A percentile compares a stretch with the other conserved stretches of the same genome.
phyloP scores from a whole-genome alignment of 2,888 invertebrate genomes.

The Drosophila tripunctata region DNA sequence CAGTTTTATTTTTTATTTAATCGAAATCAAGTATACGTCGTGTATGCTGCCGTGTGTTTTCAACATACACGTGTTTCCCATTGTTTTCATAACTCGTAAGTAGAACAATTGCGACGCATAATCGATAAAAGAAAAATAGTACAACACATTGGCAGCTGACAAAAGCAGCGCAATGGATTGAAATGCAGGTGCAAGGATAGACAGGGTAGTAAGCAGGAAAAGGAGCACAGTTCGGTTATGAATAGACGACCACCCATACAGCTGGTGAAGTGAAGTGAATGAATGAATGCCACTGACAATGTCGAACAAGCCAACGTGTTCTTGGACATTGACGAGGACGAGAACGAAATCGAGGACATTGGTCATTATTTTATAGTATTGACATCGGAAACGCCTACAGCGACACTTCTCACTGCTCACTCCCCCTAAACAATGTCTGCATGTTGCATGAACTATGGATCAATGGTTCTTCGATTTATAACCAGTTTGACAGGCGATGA shows the following conservation, averaged over 20 bases:
- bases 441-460: not conserved
- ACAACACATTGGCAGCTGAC: constrained; percentile 27
- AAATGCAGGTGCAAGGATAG: constrained; percentile 57
- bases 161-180: constrained; percentile 19
- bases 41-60: constrained; percentile 20
- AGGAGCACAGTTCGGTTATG: not conserved
- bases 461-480: constrained; percentile 17
- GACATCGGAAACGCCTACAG: not conserved
- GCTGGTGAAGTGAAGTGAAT: constrained; percentile 15
- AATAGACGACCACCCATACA: constrained; percentile 5
- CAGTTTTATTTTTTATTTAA: constrained; percentile 26
- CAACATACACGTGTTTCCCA: constrained; percentile 9
- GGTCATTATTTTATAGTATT: constrained; percentile 1
- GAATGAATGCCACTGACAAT: constrained; percentile 1
- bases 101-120: constrained; percentile 34
- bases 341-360: not conserved
- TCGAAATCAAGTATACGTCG: constrained; percentile 53
- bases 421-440: not conserved
- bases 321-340: not conserved
- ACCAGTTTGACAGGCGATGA: constrained; percentile 15
- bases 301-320: not conserved
- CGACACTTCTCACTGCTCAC: not conserved
- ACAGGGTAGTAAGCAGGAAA: not conserved
- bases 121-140: constrained; percentile 58
- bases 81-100: constrained; percentile 24